Evolutionary conservation across 2,888 invertebrate species (phyloP).

Genomic region (Nysson spinosus): DNA sequence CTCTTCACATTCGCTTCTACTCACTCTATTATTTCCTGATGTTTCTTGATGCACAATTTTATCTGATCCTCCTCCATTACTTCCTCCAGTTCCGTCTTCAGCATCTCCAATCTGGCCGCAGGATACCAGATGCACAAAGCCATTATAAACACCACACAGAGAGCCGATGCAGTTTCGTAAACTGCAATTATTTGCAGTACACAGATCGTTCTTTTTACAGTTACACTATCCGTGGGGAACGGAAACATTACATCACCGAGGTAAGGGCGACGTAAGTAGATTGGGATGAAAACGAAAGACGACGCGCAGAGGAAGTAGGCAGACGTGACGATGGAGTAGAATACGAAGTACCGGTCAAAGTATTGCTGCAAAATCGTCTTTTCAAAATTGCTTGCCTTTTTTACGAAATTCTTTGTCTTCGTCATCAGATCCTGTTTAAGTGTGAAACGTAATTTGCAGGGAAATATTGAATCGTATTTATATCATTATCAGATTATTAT

Average conservation of each 20-base stretch:
- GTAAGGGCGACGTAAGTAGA: neutral
- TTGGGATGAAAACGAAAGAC: neutral
- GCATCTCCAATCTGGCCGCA: neutral
- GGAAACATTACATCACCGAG: neutral
- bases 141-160: neutral
- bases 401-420: too few relatives aligned
- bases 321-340: too few relatives aligned
- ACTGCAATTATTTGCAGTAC: constrained; percentile 55
- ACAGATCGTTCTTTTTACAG: constrained; percentile 47
- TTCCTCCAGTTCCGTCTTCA: neutral
- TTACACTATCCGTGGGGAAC: constrained; percentile 18
- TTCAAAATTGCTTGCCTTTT: too few relatives aligned
- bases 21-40: neutral
- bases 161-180: too few relatives aligned
- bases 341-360: too few relatives aligned
- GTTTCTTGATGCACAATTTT: neutral
- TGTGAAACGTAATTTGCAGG: too few relatives aligned
- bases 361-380: too few relatives aligned
- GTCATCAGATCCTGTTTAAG: too few relatives aligned
- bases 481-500: too few relatives aligned
- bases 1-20: too few relatives aligned
- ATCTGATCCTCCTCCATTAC: neutral
- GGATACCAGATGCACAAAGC: neutral
- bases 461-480: too few relatives aligned
- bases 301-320: too few relatives aligned